Percentiles rank a stretch among this genome's conserved stretches.
These are phyloP conservation scores for Chrosomus eos DNA, from an alignment of 2,797 vertebrate genomes.

Conservation along the genomic window DNA sequence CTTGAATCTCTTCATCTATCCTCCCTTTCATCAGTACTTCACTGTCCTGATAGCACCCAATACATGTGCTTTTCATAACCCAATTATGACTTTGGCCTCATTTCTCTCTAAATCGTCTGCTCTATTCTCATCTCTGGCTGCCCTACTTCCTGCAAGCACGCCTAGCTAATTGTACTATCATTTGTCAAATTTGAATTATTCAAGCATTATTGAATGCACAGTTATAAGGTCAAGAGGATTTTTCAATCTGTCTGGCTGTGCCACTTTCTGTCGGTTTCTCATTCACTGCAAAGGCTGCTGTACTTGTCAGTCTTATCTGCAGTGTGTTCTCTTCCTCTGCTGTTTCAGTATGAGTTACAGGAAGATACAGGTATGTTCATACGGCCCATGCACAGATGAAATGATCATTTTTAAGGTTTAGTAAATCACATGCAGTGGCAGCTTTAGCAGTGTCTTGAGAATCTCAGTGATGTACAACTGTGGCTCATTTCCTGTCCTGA, in stretches of 20 bases:
- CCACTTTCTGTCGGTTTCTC: background rate
- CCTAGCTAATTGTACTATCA: background rate
- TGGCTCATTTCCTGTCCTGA: background rate
- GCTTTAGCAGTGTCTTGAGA: background rate
- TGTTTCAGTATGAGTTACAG: background rate
- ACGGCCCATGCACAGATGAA: background rate
- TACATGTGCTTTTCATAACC: conserved; percentile 55
- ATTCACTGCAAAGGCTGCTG: background rate
- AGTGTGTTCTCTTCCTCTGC: background rate
- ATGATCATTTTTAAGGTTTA: background rate
- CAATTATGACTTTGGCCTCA: conserved; percentile 25
- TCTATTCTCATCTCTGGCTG: background rate
- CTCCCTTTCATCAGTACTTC: background rate
- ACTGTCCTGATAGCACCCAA: conserved; percentile 43
- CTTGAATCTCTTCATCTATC: conserved; percentile 20
- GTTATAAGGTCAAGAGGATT: conserved; percentile 7
- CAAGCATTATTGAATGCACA: background rate
- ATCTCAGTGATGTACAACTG: background rate
- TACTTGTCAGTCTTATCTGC: background rate
- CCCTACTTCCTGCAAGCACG: background rate
- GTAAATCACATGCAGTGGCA: background rate
- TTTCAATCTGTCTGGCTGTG: background rate
- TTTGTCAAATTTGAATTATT: conserved; percentile 7
- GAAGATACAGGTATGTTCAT: background rate
- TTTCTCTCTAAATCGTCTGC: conserved; percentile 8